Evolutionary conservation across 2,113 vertebrate species (phyloP).

Genomic region (Mormyrus lacerda): DNA sequence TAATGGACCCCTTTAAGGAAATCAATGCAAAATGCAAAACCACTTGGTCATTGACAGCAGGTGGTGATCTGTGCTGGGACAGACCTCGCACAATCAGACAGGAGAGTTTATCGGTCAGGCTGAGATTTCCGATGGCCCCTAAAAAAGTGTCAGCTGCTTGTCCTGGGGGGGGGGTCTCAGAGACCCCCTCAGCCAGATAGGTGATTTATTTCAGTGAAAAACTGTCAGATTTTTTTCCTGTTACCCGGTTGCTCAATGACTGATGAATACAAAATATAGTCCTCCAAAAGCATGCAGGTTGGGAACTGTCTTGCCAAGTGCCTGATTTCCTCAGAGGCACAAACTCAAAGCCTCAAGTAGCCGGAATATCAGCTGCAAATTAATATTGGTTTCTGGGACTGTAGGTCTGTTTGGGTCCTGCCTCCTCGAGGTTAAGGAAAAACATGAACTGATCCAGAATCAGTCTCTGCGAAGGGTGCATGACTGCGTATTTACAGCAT

Average conservation of each 20-base stretch:
- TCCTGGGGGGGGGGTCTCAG: not conserved
- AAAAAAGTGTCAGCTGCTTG: not conserved
- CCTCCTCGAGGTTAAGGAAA: not conserved
- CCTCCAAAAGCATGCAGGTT: not conserved
- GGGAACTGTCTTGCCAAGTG: not conserved
- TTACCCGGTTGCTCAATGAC: not conserved
- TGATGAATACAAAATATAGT: not conserved
- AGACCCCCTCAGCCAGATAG: not conserved
- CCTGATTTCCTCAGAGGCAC: not conserved
- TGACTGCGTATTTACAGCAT: not conserved
- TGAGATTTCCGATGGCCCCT: not conserved
- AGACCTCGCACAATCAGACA: not conserved
- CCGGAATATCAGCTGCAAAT: not conserved
- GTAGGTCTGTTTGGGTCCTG: not conserved
- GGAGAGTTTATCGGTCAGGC: not conserved
- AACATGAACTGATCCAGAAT: not conserved
- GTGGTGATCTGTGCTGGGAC: not conserved
- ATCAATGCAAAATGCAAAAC: not conserved
- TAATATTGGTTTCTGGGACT: not conserved
- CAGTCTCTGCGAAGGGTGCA: not conserved
- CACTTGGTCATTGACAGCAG: not conserved
- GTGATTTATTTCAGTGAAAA: not conserved
- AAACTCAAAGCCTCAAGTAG: not conserved
- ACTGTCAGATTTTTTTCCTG: not conserved
- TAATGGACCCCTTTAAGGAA: not conserved